A percentile compares a stretch with the other conserved stretches of the same genome.
Conservation (phyloP, 2,888 invertebrate species). For the Amblyjoppa proteus region DNA sequence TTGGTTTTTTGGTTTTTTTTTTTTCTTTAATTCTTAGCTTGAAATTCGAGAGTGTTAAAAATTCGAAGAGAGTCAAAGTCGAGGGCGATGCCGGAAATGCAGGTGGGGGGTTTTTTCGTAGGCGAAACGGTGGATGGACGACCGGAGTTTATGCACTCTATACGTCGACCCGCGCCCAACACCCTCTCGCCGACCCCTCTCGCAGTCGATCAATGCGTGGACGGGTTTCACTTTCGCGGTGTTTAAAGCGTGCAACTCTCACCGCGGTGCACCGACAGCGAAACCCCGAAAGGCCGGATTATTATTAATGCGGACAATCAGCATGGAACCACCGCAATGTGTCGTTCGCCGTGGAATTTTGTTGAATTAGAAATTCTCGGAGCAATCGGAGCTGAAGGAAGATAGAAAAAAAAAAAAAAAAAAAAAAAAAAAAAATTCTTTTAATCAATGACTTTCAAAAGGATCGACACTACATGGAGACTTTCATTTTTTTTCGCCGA, state of each 20-base stretch:
- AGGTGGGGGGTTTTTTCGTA: constrained; percentile 83
- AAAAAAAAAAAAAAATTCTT: not conserved
- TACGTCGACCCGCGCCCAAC: constrained; percentile 68
- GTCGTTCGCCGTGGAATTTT: not conserved
- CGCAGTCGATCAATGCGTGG: constrained; percentile 85
- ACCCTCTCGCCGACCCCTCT: constrained; percentile 86
- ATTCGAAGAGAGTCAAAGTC: constrained; percentile 76
- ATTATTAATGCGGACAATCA: constrained; percentile 25
- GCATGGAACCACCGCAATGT: not conserved
- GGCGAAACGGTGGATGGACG: constrained; percentile 83
- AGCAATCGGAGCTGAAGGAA: not conserved
- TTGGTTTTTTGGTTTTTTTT: not conserved
- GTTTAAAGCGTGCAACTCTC: constrained; percentile 82
- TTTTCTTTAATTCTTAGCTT: not conserved
- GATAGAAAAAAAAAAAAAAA: not conserved
- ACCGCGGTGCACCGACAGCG: constrained; percentile 63
- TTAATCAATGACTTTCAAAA: not conserved
- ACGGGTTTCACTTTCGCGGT: constrained; percentile 85
- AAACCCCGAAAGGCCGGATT: constrained; percentile 56
- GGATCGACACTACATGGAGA: not conserved
- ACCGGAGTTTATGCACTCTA: constrained; percentile 78
- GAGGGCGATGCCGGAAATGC: constrained; percentile 72
- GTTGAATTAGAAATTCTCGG: not conserved
- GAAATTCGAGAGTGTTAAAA: constrained; percentile 63
- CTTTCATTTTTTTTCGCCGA: not conserved